These are phyloP conservation scores for Zaprionus ghesquierei DNA, from an alignment of 1,140 invertebrate genomes.

Conservation along the genomic window DNA sequence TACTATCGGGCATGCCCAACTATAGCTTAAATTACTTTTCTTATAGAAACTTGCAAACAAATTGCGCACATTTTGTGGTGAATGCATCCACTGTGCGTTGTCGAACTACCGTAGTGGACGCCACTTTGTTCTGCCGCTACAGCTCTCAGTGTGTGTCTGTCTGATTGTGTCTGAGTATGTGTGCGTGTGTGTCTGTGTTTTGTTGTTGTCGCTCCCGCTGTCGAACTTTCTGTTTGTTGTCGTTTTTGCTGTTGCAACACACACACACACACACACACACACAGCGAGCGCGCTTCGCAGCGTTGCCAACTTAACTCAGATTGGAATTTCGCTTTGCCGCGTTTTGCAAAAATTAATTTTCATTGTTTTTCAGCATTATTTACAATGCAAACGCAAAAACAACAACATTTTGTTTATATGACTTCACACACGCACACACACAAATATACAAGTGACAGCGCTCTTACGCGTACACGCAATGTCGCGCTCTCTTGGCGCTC, in stretches of 20 bases:
- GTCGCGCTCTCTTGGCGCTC: slow-evolving; percentile 17
- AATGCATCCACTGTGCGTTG: slow-evolving; percentile 19
- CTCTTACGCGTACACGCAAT: slow-evolving; percentile 29
- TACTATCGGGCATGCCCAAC: too few relatives aligned
- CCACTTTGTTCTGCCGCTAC: slow-evolving; percentile 8
- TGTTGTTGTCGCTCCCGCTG: slow-evolving; percentile 19
- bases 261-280: slow-evolving; percentile 14
- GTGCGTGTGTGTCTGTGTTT: background rate
- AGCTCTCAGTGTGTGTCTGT: background rate
- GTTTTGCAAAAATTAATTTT: slow-evolving; percentile 19
- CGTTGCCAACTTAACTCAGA: slow-evolving; percentile 15
- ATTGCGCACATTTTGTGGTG: background rate
- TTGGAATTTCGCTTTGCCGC: slow-evolving; percentile 26
- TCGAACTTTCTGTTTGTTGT: slow-evolving; percentile 25
- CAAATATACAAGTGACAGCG: background rate
- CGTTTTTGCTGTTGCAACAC: slow-evolving; percentile 38
- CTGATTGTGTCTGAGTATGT: slow-evolving; percentile 2
- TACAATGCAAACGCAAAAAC: slow-evolving; percentile 26
- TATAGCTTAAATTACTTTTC: too few relatives aligned
- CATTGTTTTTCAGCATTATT: slow-evolving; percentile 18
- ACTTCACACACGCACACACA: slow-evolving; percentile 13
- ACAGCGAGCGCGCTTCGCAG: background rate
- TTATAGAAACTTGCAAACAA: background rate
- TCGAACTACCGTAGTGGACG: slow-evolving; percentile 17
- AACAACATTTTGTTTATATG: slow-evolving; percentile 38